Percentiles rank a stretch among this genome's conserved stretches.
phyloP scores from a whole-genome alignment of 2,113 vertebrate species.

The Nesoenas mayeri region DNA sequence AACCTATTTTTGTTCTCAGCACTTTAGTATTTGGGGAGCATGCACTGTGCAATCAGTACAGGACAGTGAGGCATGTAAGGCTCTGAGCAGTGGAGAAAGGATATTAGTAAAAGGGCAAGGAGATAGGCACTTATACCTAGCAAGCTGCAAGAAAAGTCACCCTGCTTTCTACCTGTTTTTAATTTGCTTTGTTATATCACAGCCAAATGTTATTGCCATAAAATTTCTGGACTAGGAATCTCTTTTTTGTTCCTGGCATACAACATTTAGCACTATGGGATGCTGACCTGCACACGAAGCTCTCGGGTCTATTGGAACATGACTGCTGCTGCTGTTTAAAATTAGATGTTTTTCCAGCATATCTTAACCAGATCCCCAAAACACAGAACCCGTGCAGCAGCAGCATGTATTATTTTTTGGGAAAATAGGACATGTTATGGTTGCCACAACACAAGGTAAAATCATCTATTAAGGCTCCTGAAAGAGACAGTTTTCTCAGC shows the following conservation, averaged over 20 bases:
- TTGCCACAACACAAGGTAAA: not conserved
- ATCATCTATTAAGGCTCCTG: not conserved
- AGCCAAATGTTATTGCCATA: not conserved
- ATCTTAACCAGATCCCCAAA: not conserved
- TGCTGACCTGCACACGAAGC: not conserved
- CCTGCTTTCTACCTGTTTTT: not conserved
- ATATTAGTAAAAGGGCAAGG: not conserved
- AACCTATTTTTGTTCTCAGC: not conserved
- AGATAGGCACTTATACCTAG: not conserved
- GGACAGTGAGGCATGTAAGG: not conserved
- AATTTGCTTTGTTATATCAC: not conserved
- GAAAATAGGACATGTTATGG: not conserved
- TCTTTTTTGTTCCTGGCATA: not conserved
- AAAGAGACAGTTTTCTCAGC: not conserved
- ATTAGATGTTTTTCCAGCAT: not conserved
- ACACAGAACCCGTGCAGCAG: not conserved
- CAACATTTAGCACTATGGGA: accelerated
- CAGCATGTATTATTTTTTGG: not conserved
- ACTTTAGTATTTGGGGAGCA: not conserved
- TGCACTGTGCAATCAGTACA: not conserved
- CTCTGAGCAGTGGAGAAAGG: not conserved
- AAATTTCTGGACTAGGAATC: not conserved
- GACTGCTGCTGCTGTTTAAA: not conserved
- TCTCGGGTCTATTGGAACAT: not conserved
- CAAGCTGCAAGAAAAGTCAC: not conserved